A percentile compares a stretch with the other conserved stretches of the same genome.
These are phyloP conservation scores for Vespertilio murinus DNA, from an alignment of 2,797 vertebrate genomes.

Conservation along the genomic window DNA sequence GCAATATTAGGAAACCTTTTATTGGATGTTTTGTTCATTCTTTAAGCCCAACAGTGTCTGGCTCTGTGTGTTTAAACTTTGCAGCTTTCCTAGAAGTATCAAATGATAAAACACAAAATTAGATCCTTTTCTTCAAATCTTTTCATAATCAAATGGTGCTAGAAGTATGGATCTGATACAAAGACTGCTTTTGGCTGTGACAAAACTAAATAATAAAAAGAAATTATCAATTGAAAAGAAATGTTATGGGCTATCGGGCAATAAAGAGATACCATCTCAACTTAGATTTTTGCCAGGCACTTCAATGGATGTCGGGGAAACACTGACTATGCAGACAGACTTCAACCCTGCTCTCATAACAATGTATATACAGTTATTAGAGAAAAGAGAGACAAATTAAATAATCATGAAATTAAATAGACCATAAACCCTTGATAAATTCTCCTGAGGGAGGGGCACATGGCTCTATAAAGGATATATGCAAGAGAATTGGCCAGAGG, in stretches of 20 bases:
- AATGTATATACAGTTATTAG: neutral
- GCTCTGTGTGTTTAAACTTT: neutral
- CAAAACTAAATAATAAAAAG: neutral
- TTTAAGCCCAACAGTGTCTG: neutral
- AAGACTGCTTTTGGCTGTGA: neutral
- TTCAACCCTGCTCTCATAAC: neutral
- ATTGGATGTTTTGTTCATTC: neutral
- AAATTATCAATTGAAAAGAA: neutral
- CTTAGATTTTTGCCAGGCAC: neutral
- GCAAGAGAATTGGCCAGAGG: neutral
- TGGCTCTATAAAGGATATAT: neutral
- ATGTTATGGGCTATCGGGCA: accelerated
- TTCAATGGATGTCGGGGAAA: neutral
- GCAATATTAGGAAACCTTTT: neutral
- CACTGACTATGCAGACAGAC: neutral
- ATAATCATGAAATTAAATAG: neutral
- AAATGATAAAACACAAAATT: neutral
- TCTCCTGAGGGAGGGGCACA: neutral
- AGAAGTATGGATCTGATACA: neutral
- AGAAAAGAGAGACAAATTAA: neutral
- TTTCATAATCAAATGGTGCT: neutral
- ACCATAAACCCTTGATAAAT: neutral
- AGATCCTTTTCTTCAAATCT: neutral
- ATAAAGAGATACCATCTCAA: neutral
- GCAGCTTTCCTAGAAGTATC: neutral